Base-by-base conservation (phyloP, 2,113 vertebrate species). In the Lophura nycthemera region DNA sequence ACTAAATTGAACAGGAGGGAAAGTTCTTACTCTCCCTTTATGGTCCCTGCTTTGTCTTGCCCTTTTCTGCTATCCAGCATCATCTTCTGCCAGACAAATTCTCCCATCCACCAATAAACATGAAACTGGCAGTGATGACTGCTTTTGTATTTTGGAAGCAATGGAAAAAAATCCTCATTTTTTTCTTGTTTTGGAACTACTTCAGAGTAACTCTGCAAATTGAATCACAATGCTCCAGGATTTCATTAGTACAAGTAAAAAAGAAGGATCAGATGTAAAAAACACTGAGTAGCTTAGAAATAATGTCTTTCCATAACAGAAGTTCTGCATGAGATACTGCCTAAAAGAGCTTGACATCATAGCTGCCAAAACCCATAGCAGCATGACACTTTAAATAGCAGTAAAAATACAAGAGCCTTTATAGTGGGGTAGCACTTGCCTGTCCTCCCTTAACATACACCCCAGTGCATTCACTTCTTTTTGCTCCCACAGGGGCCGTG, bases 401-500 rank as follows among this genome's bases (percentile, higher is more conserved):
- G 20, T 70, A 45, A 75, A 75, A 86, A 38, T 2, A 1, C 11
- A 63, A 36, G 29, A 60, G 21, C 43, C 19, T 82, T 54, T 57
- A 19, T 27, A 57, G 27, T 4, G 48, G 10, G 4, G 27, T 22
- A 38, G 21, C 17, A 6, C 5, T 18, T 11, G 6, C 11, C 2
- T 1, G 29, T 12, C 13, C 32, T 72, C 4, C 25, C 27, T 45
- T 10, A 5, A 6, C 0, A 0, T 15, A 2, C 4, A 0, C 0
- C 0, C 14, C 48, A 2, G 48, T 47, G 17, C 59, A n/a, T 73
- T 32, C 2, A 4, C 8, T n/a, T 2, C 16, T 38, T 29, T 85
- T 21, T 95, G 81, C 86, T 95, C 85, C 65, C 8, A 13, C 96
- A 99, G 99, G 97, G 98, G 98, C 73, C 98, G 98, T 48, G 99